phyloP scores from a whole-genome alignment of 1,140 invertebrate genomes.

The Anoplophora glabripennis region DNA sequence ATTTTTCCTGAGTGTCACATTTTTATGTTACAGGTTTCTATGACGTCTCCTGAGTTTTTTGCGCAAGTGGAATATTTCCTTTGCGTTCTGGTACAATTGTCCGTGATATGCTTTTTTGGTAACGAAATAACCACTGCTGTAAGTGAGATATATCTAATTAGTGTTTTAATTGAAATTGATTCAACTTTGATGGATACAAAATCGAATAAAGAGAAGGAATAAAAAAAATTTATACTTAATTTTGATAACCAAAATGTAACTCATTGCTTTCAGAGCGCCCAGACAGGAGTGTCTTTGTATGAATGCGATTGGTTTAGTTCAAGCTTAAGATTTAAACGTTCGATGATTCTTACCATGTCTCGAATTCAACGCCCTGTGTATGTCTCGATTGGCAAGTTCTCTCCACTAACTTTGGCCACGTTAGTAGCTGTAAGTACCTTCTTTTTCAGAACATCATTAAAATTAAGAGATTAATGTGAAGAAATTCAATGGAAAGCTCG shows the following conservation, averaged over 20 bases:
- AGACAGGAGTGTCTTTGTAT: conserved; percentile 30
- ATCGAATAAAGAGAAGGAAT: too few relatives aligned
- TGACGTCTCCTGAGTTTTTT: conserved; percentile 28
- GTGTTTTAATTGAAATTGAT: too few relatives aligned
- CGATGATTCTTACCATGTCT: conserved; percentile 38
- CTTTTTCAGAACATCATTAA: background rate
- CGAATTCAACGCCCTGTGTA: conserved; percentile 38
- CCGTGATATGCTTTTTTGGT: conserved; percentile 40
- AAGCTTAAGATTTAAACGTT: conserved; percentile 33
- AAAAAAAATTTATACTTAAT: too few relatives aligned
- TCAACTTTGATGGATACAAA: too few relatives aligned
- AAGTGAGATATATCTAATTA: conserved; percentile 14
- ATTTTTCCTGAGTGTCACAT: background rate
- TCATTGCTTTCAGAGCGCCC: conserved; percentile 35
- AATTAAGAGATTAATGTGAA: too few relatives aligned
- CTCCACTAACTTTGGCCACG: conserved; percentile 37
- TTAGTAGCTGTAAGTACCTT: conserved; percentile 35
- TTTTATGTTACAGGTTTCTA: conserved; percentile 24
- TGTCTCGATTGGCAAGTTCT: conserved; percentile 43
- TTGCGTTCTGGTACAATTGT: conserved; percentile 35
- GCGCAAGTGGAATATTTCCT: conserved; percentile 32
- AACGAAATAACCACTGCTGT: conserved; percentile 39
- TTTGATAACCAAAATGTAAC: too few relatives aligned
- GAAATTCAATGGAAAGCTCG: too few relatives aligned
- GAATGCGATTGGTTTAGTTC: conserved; percentile 37